A percentile compares a stretch with the other conserved stretches of the same genome.
Conservation (phyloP, 53 echinoderm and acorn worm genomes). For the Pentamera pediparva region DNA sequence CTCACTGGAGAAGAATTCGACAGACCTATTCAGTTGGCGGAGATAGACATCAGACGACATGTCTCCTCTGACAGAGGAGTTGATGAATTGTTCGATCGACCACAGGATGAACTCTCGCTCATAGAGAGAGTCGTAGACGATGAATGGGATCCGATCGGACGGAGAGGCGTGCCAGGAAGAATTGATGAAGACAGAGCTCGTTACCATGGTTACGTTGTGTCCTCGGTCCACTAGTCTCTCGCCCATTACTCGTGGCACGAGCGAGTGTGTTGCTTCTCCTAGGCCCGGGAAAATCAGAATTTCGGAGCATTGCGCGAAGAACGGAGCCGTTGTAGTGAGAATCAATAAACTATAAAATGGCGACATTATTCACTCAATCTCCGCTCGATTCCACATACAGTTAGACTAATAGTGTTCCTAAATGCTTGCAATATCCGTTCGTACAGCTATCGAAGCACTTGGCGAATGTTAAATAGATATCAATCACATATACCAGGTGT, state of each 20-base stretch:
- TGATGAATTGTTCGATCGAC: conserved; percentile 15
- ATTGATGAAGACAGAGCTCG: conserved; percentile 22
- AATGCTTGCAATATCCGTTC: too few species aligned
- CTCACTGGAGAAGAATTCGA: background rate
- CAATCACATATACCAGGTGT: too few species aligned
- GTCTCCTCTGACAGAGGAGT: conserved; percentile 10
- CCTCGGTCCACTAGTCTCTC: conserved; percentile 24
- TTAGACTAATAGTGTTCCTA: too few species aligned
- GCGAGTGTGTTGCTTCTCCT: conserved; percentile 14
- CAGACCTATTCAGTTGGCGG: background rate
- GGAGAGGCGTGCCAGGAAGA: conserved; percentile 26
- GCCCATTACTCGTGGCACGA: conserved; percentile 20
- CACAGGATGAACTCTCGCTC: conserved; percentile 21
- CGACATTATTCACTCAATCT: too few species aligned
- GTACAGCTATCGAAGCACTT: too few species aligned
- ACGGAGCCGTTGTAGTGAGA: too few species aligned
- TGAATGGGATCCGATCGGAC: conserved; percentile 6
- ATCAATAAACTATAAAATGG: too few species aligned
- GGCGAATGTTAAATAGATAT: too few species aligned
- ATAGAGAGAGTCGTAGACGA: background rate
- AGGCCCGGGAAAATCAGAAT: conserved; percentile 27
- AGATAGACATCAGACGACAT: conserved; percentile 9
- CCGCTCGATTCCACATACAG: too few species aligned
- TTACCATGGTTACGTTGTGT: conserved; percentile 22
- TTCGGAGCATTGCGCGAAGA: background rate